Base-by-base conservation (phyloP, 1,140 invertebrate genomes). In the Psix sp. region DNA sequence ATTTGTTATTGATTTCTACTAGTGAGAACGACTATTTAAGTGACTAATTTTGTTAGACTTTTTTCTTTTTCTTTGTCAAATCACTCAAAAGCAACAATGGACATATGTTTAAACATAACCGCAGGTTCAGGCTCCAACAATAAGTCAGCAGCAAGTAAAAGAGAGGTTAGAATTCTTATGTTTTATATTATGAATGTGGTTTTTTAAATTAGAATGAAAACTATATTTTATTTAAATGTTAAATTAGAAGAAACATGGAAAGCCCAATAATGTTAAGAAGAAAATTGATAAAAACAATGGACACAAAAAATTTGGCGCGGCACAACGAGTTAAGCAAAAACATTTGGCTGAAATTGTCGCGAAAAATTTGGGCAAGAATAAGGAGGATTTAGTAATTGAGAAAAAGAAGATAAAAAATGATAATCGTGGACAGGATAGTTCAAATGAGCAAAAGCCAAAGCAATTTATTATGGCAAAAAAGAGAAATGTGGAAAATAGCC, bases 241-340 rank as follows among this genome's bases (percentile, higher is more conserved):
- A 26, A 17, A 15, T 26, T 38, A 29, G 24, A 45, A 51, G 21
- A 43, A 49, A n/a, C 16, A 33, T 10, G 5, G 13, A 10, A 3
- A 43, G 17, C n/a, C 5, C 1, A 6, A 14, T 38, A 16, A 38
- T 15, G 16, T 11, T 5, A 43, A 43, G 40, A 29, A 4, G 16
- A 17, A 6, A 39, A n/a, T 29, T 29, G 26, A 5, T 0, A 39
- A 43, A 15, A 24, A 39, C 6, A 9, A 21, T 40, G 38, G 42
- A 16, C 45, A 59, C 15, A 43, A 21, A 11, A 5, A 11, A 13
- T 24, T 43, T 20, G 45, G 38, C 7, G 26, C 52, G 4, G 78
- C 74, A 38, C 56, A 72, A n/a, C 78, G 83, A 76, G 56, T 87
- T 14, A 86, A 83, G 46, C 85, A 86, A 68, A 85, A 85, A 67